These are phyloP conservation scores for Premnoplex brunnescens DNA, from an alignment of 2,797 vertebrate species.

Conservation along the genomic window DNA sequence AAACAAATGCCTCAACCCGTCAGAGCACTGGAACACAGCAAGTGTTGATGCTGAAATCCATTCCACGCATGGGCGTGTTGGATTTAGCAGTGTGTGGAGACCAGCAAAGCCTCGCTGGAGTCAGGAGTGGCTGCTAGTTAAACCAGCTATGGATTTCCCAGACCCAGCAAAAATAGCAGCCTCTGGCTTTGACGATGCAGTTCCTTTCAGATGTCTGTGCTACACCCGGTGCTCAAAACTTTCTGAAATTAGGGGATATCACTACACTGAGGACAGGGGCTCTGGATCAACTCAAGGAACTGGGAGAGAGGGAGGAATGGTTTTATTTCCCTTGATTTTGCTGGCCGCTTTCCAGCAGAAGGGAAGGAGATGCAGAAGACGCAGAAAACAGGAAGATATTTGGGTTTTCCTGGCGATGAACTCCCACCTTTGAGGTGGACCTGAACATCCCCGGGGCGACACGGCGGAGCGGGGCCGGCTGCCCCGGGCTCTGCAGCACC, in stretches of 20 bases:
- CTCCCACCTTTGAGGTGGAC: background rate
- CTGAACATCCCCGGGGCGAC: accelerated
- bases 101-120: background rate
- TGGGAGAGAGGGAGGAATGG: background rate
- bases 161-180: background rate
- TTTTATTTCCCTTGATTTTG: background rate
- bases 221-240: background rate
- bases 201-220: background rate
- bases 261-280: background rate
- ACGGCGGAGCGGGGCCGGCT: background rate
- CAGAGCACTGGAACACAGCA: background rate
- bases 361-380: background rate
- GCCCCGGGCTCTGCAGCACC: too few relatives aligned
- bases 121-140: background rate
- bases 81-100: background rate
- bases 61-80: background rate
- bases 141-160: background rate
- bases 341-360: background rate
- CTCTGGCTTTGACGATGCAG: background rate
- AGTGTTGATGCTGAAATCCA: conserved; percentile 4
- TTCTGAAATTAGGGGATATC: background rate
- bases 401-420: background rate
- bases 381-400: background rate
- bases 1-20: conserved; percentile 21
- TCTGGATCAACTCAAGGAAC: background rate